Percentiles rank a stretch among this genome's conserved stretches.
These are phyloP conservation scores for Nomia melanderi DNA, from an alignment of 1,140 invertebrate genomes.

Conservation along the genomic window DNA sequence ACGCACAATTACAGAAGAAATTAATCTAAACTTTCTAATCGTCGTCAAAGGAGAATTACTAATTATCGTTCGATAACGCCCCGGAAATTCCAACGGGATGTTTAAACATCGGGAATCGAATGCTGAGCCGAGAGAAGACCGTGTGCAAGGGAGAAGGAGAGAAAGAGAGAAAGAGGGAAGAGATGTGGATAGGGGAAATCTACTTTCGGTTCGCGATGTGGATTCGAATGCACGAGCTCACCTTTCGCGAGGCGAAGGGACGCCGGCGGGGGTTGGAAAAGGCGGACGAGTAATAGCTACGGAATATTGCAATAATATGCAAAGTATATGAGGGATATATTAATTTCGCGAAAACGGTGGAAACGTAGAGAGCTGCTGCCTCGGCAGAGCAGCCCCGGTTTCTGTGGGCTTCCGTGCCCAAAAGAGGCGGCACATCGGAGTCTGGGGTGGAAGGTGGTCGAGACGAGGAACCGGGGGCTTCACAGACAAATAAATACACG, in stretches of 20 bases:
- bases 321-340: conserved; percentile 82
- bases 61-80: background rate
- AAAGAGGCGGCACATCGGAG: conserved; percentile 66
- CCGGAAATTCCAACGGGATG: background rate
- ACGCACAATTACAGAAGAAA: too few species aligned
- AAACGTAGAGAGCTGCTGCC: conserved; percentile 76
- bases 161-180: conserved; percentile 3
- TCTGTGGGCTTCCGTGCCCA: conserved; percentile 70
- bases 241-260: conserved; percentile 47
- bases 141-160: background rate
- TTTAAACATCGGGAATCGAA: conserved; percentile 30
- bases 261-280: conserved; percentile 66
- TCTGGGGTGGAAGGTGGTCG: conserved; percentile 55
- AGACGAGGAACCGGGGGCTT: conserved; percentile 69
- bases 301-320: conserved; percentile 81
- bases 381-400: conserved; percentile 62
- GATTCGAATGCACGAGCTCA: conserved; percentile 52
- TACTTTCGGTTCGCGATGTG: conserved; percentile 59
- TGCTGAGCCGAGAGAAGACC: conserved; percentile 15
- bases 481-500: conserved; percentile 77
- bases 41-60: background rate
- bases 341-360: conserved; percentile 80
- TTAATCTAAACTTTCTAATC: too few species aligned
- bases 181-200: conserved; percentile 47
- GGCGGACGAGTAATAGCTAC: conserved; percentile 78